Conservation (phyloP, 2,888 invertebrate genomes). For the Dicranocentrus wangi region DNA sequence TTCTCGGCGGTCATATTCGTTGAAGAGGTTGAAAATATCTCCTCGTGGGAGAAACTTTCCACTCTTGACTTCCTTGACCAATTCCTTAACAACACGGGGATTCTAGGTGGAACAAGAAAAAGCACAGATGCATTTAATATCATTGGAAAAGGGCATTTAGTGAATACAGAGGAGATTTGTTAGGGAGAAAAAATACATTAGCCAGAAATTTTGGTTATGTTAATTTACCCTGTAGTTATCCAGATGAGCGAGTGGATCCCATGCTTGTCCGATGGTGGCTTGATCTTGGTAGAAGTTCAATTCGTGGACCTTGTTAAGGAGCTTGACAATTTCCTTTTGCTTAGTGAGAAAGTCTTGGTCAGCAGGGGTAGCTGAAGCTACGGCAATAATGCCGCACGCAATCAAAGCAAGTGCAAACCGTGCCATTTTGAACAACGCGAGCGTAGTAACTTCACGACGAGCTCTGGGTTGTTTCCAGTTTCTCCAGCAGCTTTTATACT, state of each 20-base stretch:
- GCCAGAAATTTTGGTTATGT: too few relatives aligned
- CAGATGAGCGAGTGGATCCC: conserved; percentile 79
- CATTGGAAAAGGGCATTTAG: neutral
- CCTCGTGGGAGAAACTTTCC: conserved; percentile 79
- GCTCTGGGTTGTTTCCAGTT: conserved; percentile 31
- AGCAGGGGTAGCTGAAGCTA: conserved; percentile 58
- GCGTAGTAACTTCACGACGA: conserved; percentile 42
- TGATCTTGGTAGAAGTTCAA: conserved; percentile 78
- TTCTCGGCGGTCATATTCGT: conserved; percentile 80
- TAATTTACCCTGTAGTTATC: conserved; percentile 76
- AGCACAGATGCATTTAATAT: neutral
- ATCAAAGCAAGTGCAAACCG: conserved; percentile 56
- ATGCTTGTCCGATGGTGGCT: conserved; percentile 78
- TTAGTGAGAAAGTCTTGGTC: conserved; percentile 62
- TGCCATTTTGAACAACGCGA: conserved; percentile 52
- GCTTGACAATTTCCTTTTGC: conserved; percentile 78
- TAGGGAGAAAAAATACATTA: conserved; percentile 7
- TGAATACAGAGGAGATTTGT: neutral
- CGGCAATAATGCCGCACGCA: conserved; percentile 52
- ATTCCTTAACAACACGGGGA: conserved; percentile 78
- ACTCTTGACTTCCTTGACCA: conserved; percentile 77
- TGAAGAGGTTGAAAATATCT: conserved; percentile 80
- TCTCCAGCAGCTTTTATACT: conserved; percentile 45
- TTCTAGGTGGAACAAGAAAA: conserved; percentile 75
- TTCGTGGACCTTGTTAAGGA: conserved; percentile 81